Evolutionary conservation across 2,888 invertebrate species (phyloP).

Genomic region (Euplagia quadripunctaria): DNA sequence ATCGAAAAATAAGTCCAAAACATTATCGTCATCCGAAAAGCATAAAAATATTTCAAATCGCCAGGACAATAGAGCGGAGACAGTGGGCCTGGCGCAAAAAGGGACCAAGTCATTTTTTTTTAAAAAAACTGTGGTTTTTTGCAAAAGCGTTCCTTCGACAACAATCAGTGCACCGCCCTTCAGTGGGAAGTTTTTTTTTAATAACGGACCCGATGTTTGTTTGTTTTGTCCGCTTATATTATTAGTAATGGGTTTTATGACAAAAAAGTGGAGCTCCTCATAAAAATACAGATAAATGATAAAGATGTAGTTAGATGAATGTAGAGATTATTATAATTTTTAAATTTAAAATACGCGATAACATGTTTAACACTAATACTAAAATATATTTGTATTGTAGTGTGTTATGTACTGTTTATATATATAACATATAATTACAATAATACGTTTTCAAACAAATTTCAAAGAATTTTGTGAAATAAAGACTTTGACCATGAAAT

Average conservation of each 20-base stretch:
- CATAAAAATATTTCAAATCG: constrained; percentile 86
- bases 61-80: constrained; percentile 83
- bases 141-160: constrained; percentile 75
- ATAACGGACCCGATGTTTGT: constrained; percentile 82
- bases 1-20: constrained; percentile 84
- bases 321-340: constrained; percentile 1
- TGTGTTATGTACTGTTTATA: no score
- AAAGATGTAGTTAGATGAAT: constrained; percentile 8
- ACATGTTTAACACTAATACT: not conserved
- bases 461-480: no score
- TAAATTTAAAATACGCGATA: not conserved
- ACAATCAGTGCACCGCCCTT: constrained; percentile 81
- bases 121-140: constrained; percentile 78
- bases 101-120: constrained; percentile 73
- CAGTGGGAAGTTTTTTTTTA: constrained; percentile 66
- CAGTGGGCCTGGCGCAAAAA: constrained; percentile 83
- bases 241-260: constrained; percentile 72
- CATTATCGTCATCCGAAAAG: constrained; percentile 84
- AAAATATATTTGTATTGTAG: not conserved
- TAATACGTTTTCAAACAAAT: no score
- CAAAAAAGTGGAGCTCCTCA: constrained; percentile 50
- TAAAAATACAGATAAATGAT: constrained; percentile 39
- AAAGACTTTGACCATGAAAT: not conserved
- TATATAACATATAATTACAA: no score
- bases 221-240: constrained; percentile 77